Percentiles rank a stretch among this genome's conserved stretches.
Conservation (phyloP, 2,113 vertebrate genomes). For the Boulengeromyrus knoepffleri region DNA sequence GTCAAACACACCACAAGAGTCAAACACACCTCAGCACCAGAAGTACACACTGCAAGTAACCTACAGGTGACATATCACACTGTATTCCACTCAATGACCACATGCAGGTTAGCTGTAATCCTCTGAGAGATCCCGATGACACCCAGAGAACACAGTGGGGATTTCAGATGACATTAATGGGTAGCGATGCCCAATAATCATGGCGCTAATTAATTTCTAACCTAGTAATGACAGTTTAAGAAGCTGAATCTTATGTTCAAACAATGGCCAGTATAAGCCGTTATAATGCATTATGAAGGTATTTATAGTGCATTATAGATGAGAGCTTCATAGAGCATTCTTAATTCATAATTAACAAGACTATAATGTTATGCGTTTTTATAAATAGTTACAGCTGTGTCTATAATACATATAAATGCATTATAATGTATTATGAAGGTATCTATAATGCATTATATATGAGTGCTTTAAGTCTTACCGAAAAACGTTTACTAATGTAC, state of each 20-base stretch:
- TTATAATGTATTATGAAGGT: too few species aligned
- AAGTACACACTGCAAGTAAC: background rate
- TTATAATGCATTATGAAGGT: too few species aligned
- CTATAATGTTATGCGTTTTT: too few species aligned
- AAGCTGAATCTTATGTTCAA: background rate
- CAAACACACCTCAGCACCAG: background rate
- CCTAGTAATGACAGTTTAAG: background rate
- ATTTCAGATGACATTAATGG: background rate
- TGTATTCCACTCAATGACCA: background rate
- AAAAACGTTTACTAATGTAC: background rate
- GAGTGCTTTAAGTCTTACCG: too few species aligned
- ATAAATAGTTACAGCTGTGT: too few species aligned
- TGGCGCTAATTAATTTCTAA: background rate
- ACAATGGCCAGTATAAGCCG: background rate
- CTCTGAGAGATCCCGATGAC: background rate
- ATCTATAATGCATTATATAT: too few species aligned
- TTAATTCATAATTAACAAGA: too few species aligned
- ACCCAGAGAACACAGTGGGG: background rate
- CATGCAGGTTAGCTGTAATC: background rate
- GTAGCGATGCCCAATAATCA: background rate
- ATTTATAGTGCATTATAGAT: too few species aligned
- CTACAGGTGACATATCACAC: background rate
- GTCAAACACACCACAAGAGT: conserved; percentile 2
- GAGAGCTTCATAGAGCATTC: too few species aligned
- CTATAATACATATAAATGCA: too few species aligned